Conservation (phyloP, 2,888 invertebrate genomes). For the Phytoseiulus persimilis region DNA sequence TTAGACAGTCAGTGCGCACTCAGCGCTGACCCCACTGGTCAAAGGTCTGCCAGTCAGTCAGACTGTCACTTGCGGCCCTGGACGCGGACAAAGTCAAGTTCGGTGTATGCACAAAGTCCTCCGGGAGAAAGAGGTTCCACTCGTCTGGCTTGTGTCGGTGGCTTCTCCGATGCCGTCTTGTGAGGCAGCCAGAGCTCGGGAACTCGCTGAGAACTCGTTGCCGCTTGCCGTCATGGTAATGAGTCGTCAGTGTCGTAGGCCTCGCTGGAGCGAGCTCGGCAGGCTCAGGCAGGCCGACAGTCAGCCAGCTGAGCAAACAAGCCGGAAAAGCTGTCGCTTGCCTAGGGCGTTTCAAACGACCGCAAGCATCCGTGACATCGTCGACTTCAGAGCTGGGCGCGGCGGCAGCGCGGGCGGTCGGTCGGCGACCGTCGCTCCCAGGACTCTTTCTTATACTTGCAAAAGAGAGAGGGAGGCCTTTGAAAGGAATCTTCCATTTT, state of each 20-base stretch:
- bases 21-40: background rate
- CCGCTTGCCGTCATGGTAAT: background rate
- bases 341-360: background rate
- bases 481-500: background rate
- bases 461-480: background rate
- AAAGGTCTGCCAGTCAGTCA: background rate
- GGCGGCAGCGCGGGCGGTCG: background rate
- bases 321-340: background rate
- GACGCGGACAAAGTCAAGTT: background rate
- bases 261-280: too few relatives aligned
- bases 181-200: background rate
- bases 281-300: background rate
- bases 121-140: background rate
- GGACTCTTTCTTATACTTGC: background rate
- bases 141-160: background rate
- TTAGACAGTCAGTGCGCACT: background rate
- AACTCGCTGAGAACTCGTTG: background rate
- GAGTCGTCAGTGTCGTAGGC: background rate
- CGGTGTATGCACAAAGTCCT: background rate
- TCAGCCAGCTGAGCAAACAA: background rate
- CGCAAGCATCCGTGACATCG: slow-evolving; percentile 5
- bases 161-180: background rate
- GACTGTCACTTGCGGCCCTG: background rate
- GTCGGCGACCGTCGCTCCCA: background rate
- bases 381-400: background rate